phyloP scores from a whole-genome alignment of 1,140 invertebrate species.

The Contarinia nasturtii region DNA sequence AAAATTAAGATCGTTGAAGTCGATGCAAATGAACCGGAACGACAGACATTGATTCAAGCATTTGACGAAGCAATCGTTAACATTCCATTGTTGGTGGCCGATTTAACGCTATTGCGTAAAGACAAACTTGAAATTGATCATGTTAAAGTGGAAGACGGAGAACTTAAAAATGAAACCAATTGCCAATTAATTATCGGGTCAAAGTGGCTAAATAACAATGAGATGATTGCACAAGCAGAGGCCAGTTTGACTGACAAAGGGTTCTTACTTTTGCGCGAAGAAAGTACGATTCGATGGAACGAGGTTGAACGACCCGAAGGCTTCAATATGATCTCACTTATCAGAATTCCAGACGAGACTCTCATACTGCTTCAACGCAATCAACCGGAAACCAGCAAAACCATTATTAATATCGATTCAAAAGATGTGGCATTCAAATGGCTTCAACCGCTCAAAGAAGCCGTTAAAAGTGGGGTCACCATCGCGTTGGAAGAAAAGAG shows the following conservation, averaged over 20 bases:
- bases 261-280: conserved; percentile 29
- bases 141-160: conserved; percentile 38
- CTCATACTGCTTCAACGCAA: conserved; percentile 19
- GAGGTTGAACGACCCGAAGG: conserved; percentile 8
- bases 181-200: conserved; percentile 32
- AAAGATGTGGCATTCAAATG: conserved; percentile 27
- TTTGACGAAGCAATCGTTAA: conserved; percentile 36
- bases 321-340: conserved; percentile 13
- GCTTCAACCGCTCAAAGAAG: conserved; percentile 31
- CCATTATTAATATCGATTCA: conserved; percentile 15
- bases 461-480: conserved; percentile 27
- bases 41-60: conserved; percentile 26
- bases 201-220: conserved; percentile 21
- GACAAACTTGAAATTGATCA: conserved; percentile 28
- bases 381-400: conserved; percentile 9
- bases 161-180: conserved; percentile 32
- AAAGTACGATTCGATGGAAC: conserved; percentile 7
- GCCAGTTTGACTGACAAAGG: conserved; percentile 22
- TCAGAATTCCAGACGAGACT: conserved; percentile 13
- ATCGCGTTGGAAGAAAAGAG: conserved; percentile 39
- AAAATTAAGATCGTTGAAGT: conserved; percentile 29
- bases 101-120: conserved; percentile 27
- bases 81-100: conserved; percentile 30
- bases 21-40: conserved; percentile 27
- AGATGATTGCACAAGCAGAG: conserved; percentile 14